These are phyloP conservation scores for Liopterus haemorrhoidalis DNA, from an alignment of 2,888 invertebrate species.

Conservation along the genomic window DNA sequence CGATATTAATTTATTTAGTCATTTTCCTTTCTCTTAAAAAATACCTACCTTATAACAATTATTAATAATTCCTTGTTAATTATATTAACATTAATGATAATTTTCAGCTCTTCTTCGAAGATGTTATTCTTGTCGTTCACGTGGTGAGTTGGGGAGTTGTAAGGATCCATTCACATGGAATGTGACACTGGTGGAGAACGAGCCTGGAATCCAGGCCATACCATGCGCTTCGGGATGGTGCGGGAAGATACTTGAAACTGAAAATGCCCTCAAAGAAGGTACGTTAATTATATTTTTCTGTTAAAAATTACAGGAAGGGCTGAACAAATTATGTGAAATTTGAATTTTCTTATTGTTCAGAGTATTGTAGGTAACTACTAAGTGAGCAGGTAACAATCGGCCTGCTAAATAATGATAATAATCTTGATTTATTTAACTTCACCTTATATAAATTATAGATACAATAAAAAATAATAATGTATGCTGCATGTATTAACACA, in stretches of 20 bases:
- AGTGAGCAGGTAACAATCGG: no score
- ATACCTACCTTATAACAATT: no score
- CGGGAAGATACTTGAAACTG: constrained; percentile 80
- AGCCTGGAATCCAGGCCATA: constrained; percentile 66
- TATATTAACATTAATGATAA: neutral
- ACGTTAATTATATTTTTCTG: constrained; percentile 30
- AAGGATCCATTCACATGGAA: constrained; percentile 80
- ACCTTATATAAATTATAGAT: neutral
- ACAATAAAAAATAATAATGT: no score
- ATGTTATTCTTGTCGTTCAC: constrained; percentile 78
- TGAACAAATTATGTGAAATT: neutral
- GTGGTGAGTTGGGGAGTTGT: constrained; percentile 82
- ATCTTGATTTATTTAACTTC: neutral
- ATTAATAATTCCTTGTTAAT: neutral
- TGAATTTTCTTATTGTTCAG: neutral
- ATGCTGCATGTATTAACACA: no score
- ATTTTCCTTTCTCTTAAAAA: no score
- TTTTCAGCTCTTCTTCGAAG: constrained; percentile 61
- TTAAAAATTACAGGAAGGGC: neutral
- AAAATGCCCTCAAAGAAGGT: constrained; percentile 72
- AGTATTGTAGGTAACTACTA: no score
- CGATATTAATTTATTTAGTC: no score
- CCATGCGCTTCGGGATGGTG: constrained; percentile 92
- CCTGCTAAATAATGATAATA: no score
- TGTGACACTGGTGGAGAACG: constrained; percentile 64